Evolutionary conservation across 2,113 vertebrate species (phyloP).

Genomic region (Bos indicus): DNA sequence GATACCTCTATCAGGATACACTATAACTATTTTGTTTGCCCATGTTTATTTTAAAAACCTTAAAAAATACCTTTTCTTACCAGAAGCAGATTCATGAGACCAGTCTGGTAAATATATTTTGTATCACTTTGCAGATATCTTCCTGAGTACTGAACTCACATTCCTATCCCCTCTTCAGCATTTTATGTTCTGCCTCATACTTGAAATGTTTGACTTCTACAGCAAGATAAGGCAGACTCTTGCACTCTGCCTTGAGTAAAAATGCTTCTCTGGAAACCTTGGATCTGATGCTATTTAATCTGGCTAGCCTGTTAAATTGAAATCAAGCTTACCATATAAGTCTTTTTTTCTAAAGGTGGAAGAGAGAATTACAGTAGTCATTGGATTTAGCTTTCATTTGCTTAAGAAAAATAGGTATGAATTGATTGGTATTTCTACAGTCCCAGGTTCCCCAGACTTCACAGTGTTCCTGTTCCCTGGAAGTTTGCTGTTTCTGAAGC

Average conservation of each 20-base stretch:
- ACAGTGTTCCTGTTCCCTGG: slow-evolving; percentile 1
- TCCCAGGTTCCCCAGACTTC: slow-evolving; percentile 10
- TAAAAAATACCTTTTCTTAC: slow-evolving; percentile 27
- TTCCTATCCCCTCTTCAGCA: background rate
- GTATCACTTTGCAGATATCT: slow-evolving; percentile 12
- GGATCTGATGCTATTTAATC: slow-evolving; percentile 30
- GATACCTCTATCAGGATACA: background rate
- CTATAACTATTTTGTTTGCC: slow-evolving; percentile 28
- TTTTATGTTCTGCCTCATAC: slow-evolving; percentile 39
- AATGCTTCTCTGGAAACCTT: slow-evolving; percentile 51
- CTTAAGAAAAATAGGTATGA: slow-evolving; percentile 15
- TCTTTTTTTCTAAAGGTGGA: slow-evolving; percentile 15
- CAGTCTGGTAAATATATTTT: slow-evolving; percentile 45
- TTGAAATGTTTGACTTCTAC: slow-evolving; percentile 43
- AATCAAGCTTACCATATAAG: background rate
- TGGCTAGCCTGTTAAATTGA: slow-evolving; percentile 33
- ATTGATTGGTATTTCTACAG: slow-evolving; percentile 3
- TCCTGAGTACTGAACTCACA: slow-evolving; percentile 20
- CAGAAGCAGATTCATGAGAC: slow-evolving; percentile 43
- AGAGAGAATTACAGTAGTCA: slow-evolving; percentile 1
- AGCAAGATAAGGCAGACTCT: slow-evolving; percentile 36
- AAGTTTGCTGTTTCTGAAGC: slow-evolving; percentile 18
- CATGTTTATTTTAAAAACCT: background rate
- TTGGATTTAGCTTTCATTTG: slow-evolving; percentile 40
- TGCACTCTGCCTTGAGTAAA: background rate